Evolutionary conservation across 35 echinoderm and acorn worm genomes (phyloP).

Genomic region (Anneissia japonica): DNA sequence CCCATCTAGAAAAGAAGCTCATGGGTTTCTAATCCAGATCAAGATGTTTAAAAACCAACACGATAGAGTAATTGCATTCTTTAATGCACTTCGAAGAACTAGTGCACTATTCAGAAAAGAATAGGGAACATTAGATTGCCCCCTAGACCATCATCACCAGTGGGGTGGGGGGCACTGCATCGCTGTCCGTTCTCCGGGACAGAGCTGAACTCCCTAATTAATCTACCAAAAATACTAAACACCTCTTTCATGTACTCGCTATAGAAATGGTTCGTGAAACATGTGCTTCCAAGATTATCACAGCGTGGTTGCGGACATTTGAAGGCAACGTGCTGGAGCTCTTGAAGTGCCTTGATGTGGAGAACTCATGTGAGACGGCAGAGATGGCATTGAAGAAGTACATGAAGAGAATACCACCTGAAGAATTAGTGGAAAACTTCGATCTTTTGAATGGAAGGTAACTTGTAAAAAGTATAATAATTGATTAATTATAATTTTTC

Average conservation of each 20-base stretch:
- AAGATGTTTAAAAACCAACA: too few species aligned
- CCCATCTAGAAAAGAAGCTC: too few species aligned
- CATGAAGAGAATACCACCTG: conserved; percentile 45
- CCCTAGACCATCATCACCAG: too few species aligned
- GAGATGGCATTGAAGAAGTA: conserved; percentile 66
- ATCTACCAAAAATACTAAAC: neutral
- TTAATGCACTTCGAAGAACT: too few species aligned
- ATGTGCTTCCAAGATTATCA: conserved; percentile 56
- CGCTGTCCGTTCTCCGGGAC: neutral
- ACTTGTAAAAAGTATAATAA: conserved; percentile 5
- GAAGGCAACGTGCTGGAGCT: conserved; percentile 81
- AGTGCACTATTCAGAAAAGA: too few species aligned
- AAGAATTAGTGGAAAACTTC: conserved; percentile 82
- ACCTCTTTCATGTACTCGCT: neutral
- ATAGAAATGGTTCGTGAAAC: conserved; percentile 53
- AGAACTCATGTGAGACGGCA: conserved; percentile 65
- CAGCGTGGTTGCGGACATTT: conserved; percentile 80
- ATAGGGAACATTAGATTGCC: too few species aligned
- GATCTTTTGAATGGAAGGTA: conserved; percentile 85
- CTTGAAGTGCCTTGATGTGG: conserved; percentile 66
- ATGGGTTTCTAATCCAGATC: too few species aligned
- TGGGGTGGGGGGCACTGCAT: too few species aligned
- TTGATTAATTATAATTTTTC: too few species aligned
- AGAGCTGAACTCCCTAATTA: neutral
- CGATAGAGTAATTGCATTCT: too few species aligned